Base-by-base conservation (phyloP, 2,888 invertebrate species). In the Drosophila sordidula region DNA sequence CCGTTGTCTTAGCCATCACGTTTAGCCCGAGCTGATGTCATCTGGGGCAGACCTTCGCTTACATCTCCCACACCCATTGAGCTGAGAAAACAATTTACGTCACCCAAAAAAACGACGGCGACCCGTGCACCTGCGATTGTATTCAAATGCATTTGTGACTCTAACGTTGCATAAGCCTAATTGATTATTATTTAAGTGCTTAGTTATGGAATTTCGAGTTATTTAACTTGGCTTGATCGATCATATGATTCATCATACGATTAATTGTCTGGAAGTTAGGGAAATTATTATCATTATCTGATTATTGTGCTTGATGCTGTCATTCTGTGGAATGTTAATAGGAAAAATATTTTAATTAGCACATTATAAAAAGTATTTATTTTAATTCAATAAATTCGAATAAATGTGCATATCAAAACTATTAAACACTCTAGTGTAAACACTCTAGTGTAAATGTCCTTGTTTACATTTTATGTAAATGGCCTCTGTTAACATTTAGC, bases 21-120 rank as follows among this genome's bases (percentile, higher is more conserved):
- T 38, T 63, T 18, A 49, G 61, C 41, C 65, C 16, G 4, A 25
- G 59, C 55, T 81, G 81, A 84, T 79, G 85, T 81, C 81, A 80
- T 41, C 50, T 47, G 12, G 3, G 1, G 9, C 29, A 22, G 22
- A 22, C 22, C 14, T 56, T 38, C 11, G 14, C 25, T 32, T 16
- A 32, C 12, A 41, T 25, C 16, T 45, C 16, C 32, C 6, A 18
- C 46, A 26, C 38, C 49, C 56, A 38, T 51, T 38, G 41, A 34
- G 36, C 39, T 56, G 61, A 36, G 57, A 50, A 46, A 32, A 39
- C 51, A 52, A 32, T 70, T 68, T 54, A 69, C 83, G 73, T 80
- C 80, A 78, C 57, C 57, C 32, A 32, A 11, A 29, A 32, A 45
- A 62, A 41, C 16, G 44, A 38, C 14, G 6, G 32, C 26, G 22